These are phyloP conservation scores for Ennomos erosarius DNA, from an alignment of 2,888 invertebrate species.

Conservation along the genomic window DNA sequence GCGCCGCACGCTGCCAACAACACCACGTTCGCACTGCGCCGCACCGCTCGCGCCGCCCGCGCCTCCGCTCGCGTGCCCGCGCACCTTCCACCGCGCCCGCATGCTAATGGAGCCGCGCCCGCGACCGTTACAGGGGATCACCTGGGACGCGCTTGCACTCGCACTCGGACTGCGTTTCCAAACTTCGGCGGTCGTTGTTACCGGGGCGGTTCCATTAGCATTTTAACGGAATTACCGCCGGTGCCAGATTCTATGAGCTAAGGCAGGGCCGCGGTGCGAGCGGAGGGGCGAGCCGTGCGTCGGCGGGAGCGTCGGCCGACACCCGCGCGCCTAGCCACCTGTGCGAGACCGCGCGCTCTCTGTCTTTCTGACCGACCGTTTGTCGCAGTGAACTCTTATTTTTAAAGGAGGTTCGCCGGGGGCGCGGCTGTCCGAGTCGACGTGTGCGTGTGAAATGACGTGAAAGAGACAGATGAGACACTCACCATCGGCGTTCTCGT, in stretches of 20 bases:
- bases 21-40: constrained; percentile 70
- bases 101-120: constrained; percentile 41
- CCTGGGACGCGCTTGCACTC: no score
- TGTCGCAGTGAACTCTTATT: constrained; percentile 14
- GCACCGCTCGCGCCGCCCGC: constrained; percentile 46
- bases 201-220: constrained; percentile 42
- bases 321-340: constrained; percentile 81
- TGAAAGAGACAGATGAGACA: constrained; percentile 64
- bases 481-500: constrained; percentile 80
- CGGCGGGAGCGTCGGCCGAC: constrained; percentile 67
- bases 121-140: constrained; percentile 39
- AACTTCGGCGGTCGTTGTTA: constrained; percentile 41
- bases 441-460: constrained; percentile 81
- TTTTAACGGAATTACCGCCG: constrained; percentile 37
- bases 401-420: constrained; percentile 75
- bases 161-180: constrained; percentile 56
- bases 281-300: constrained; percentile 48
- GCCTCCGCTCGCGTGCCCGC: constrained; percentile 27
- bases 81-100: constrained; percentile 42
- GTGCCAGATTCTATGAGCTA: background rate
- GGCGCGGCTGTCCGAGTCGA: constrained; percentile 85
- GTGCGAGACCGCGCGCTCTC: constrained; percentile 70
- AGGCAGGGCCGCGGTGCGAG: constrained; percentile 38
- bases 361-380: constrained; percentile 40
- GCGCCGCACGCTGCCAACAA: constrained; percentile 73